Evolutionary conservation across 1,140 invertebrate species (phyloP).

Genomic region (Periplaneta americana): DNA sequence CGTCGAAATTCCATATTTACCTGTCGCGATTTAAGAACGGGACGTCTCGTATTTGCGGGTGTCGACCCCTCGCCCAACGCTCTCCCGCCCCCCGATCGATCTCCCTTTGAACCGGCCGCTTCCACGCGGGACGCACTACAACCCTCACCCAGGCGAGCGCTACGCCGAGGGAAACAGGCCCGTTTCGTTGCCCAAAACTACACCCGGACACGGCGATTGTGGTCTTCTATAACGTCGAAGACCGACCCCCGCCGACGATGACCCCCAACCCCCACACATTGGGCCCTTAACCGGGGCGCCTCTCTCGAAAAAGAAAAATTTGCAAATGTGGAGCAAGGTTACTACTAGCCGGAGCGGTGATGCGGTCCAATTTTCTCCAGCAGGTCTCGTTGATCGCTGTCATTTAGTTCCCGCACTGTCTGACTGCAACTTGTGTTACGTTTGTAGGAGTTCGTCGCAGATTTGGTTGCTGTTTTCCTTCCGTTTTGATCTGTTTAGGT

Average conservation of each 20-base stretch:
- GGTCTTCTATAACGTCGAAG: too few relatives aligned
- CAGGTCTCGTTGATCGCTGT: slow-evolving; percentile 1
- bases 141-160: background rate
- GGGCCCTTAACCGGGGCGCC: background rate
- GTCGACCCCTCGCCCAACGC: too few relatives aligned
- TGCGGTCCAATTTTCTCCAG: slow-evolving; percentile 9
- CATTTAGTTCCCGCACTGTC: slow-evolving; percentile 23
- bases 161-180: background rate
- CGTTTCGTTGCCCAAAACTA: background rate
- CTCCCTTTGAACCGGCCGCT: slow-evolving; percentile 11
- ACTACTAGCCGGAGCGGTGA: slow-evolving; percentile 6
- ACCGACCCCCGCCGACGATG: too few relatives aligned
- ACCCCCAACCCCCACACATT: background rate
- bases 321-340: slow-evolving; percentile 2
- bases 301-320: background rate
- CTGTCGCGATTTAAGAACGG: background rate
- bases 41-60: background rate
- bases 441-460: slow-evolving; percentile 21
- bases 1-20: background rate
- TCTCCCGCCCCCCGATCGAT: background rate
- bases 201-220: too few relatives aligned
- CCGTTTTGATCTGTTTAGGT: slow-evolving; percentile 20
- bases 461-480: slow-evolving; percentile 21
- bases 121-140: background rate
- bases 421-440: slow-evolving; percentile 21